Evolutionary conservation across 1,140 invertebrate genomes (phyloP), one percentile per base, ranked within the genome.

Genomic region (Zaprionus capensis): DNA sequence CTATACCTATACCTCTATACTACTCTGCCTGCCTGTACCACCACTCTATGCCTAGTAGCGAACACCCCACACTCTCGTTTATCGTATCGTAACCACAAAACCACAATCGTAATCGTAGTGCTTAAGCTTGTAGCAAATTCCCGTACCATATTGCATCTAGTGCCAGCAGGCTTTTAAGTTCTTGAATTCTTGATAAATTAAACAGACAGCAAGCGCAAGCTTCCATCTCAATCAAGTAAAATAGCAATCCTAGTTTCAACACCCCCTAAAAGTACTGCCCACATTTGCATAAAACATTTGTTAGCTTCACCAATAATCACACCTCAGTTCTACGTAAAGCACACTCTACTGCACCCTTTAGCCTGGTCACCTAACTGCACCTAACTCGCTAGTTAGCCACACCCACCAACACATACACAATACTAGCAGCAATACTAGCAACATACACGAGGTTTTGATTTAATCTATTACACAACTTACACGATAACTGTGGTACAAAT

Each of bases 81-180:
- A 56, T 46, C 46, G 46, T 49, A 49, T 51, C 46, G 46, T 24
- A 46, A 17, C 14, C 36, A 38, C 36, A 38, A 5, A 12, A 38
- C 36, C 36, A 38, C 36, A 38, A 38, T 38, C 36, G 41, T 46
- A 46, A 46, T 14, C 11, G 46, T 51, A 51, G 20, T 22, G 22
- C 20, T 51, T 51, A 51, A 51, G 26, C 46, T 44, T 34, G 22
- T 62, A 51, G 24, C 24, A 77, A 51, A 51, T 1, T 24, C 28
- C 62, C 5, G 55, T 41, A 28, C 34, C 46, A 51, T 67, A 59
- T 65, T 80, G 71, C 80, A 80, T 70, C 55, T 80, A 88, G 73
- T 64, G 80, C 81, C 84, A 87, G 84, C 84, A 88, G 83, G 77
- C 53, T 53, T 73, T 71, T 70, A 28, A 64, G 36, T 76, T 38